phyloP scores from a whole-genome alignment of 1,140 invertebrate species.

The Caenorhabditis inopinata region DNA sequence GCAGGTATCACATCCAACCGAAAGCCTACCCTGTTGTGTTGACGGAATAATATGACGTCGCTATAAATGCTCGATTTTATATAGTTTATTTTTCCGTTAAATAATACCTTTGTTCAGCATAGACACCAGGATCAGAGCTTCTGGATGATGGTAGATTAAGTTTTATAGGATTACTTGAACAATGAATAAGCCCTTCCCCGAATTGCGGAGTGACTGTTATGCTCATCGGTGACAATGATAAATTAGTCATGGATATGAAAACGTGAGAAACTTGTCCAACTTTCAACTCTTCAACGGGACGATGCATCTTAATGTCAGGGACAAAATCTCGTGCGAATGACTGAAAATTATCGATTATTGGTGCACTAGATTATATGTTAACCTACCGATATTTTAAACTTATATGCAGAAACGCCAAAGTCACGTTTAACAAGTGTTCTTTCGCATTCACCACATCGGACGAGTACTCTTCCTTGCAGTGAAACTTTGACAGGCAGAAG shows the following conservation, averaged over 20 bases:
- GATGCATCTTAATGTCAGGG: not conserved
- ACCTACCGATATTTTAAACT: conserved; percentile 6
- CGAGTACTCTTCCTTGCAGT: not conserved
- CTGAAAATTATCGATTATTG: not conserved
- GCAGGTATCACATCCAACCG: not conserved
- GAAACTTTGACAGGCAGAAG: not conserved
- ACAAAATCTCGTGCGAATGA: conserved; percentile 5
- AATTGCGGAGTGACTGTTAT: not conserved
- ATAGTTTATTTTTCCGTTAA: not conserved
- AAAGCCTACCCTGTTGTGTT: not conserved
- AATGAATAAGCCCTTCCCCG: not conserved
- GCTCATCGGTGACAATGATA: not conserved
- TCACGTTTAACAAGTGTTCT: not conserved
- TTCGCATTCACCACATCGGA: conserved; percentile 12
- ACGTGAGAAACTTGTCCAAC: not conserved
- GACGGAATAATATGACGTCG: not conserved
- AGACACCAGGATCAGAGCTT: not conserved
- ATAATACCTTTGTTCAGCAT: not conserved
- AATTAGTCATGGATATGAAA: not conserved
- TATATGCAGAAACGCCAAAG: not conserved
- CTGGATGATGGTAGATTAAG: not conserved
- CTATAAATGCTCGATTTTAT: not conserved
- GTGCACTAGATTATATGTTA: no score
- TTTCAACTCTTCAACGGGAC: not conserved
- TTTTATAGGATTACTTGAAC: not conserved